Base-by-base conservation (phyloP, 2,888 invertebrate genomes). In the Cenopis cana region DNA sequence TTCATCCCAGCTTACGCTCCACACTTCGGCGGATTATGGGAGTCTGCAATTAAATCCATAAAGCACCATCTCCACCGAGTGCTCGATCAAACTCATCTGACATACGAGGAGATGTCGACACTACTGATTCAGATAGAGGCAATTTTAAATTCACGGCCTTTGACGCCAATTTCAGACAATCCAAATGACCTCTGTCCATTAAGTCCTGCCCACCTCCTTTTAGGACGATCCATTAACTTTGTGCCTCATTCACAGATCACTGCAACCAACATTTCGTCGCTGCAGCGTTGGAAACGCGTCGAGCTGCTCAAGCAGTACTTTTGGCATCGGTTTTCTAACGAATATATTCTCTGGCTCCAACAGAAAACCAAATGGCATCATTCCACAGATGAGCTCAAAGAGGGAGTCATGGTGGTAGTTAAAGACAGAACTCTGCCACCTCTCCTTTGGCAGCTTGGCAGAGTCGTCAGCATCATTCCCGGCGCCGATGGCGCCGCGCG, bases 381-480 rank as follows among this genome's bases (percentile, higher is more conserved):
- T 46, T 75, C 75, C 17, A 60, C 68, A 18, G 74, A 73, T 9
- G 73, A 56, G 46, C 66, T 36, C 33, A 52, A 50, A 59, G 72
- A 20, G 41, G 54, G 29, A 57, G 69, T 24, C 56, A 46, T 57
- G 5, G 75, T 74, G 0, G 17, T 76, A 14, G 62, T 76, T 18
- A 77, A 77, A 41, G 76, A 76, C 9, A 70, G 73, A 41, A 69
- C 50, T 50, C 18, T 70, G 50, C 73, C 75, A 2, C 77, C 77
- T 0, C 49, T 77, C 17, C 74, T 71, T 12, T 77, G 77, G 78
- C 60, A 57, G 8, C 24, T 75, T 9, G 77, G 75, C 9, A 66
- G 77, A 24, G 61, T 76, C 17, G 14, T 72, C 36, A 10, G 20
- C 2, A 20, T 60, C 2, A 67, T 57, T 29, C 65, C 69, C 29